Base-by-base conservation (phyloP, 2,888 invertebrate genomes). In the Phymatocera aterrima region DNA sequence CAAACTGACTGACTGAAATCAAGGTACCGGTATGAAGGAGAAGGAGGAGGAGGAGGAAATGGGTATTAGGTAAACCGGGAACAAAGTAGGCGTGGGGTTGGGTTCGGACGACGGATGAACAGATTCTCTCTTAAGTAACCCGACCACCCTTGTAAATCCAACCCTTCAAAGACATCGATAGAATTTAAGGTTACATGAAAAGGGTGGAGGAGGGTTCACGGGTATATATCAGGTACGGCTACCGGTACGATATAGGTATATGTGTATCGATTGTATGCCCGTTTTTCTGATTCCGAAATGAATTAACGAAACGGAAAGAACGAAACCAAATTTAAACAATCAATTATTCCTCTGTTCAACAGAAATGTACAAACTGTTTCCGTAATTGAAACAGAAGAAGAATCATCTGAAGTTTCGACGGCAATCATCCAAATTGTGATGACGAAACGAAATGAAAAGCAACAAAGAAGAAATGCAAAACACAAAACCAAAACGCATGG, bases 61-160 rank as follows among this genome's bases (percentile, higher is more conserved):
- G 5, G 15, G 28, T 8, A 12, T 21, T n/a, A 64, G 37, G 72
- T 34, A 51, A 72, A 48, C 34, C 72, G 72, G n/a, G 72, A 51
- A 48, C 72, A 72, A 72, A 48, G 72, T 51, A 72, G n/a, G n/a
- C n/a, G n/a, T n/a, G n/a, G n/a, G n/a, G 57, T 57, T 57, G 28
- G 57, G 60, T n/a, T 43, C 15, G 18, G 34, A 37, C 68, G 8
- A n/a, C 65, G 37, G 40, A 24, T 40, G 68, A 68, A 68, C 43
- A 68, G 68, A 68, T 68, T 15, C 68, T 68, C 54, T 54, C 43
- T 57, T 28, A 68, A 68, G 68, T 68, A 15, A 68, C 68, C 46
- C 46, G 68, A 46, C 68, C 18, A 68, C 46, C 68, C 68, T 24
- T 68, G 68, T 68, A 68, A 46, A 24, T 43, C 46, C 72, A 72